Evolutionary conservation across 2,113 vertebrate species (phyloP), one percentile per base, ranked within the genome.

Genomic region (Willisornis vidua): DNA sequence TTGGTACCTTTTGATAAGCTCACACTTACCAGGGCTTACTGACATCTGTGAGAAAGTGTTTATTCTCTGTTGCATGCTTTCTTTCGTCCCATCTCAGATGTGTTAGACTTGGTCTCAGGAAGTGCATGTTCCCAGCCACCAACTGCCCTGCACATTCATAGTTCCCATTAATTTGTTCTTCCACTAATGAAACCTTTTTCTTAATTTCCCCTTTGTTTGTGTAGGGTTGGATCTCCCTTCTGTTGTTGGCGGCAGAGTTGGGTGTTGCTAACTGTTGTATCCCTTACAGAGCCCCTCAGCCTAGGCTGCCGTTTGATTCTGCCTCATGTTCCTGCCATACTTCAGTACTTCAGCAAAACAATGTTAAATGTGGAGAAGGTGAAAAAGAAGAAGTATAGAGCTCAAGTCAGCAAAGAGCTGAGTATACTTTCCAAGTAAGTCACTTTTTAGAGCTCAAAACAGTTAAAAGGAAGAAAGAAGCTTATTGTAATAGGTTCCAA

Each of bases 371-470:
- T 97, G 5, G 99, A 99, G 67, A 98, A 99, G 84, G 97, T 99
- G 71, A 99, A 98, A 94, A 99, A 98, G 98, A 99, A 99, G 91
- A 99, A 98, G 87, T 99, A 98, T 51, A 98, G 98, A 68, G 94
- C 83, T 13, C 99, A 99, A 97, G 98, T 99, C 94, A 98, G 98
- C 95, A 99, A 99, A 94, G 99, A 99, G 86, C 99, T 99, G 88
- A 99, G 98, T 96, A 99, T 99, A 94, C 99, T 99, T 79, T 99
- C 99, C 79, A 99, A 99, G 99, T 99, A 97, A 98, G 99, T 97
- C 39, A 35, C 57, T 68, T 22, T 75, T 87, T 25, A 59, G 26
- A 58, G 20, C 45, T 86, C 48, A 16, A 54, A 96, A 75, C 14
- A 43, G 4, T 76, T 79, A 13, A 65, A 71, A 71, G 19, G n/a